These are phyloP conservation scores for Pelodytes ibericus DNA, from an alignment of 2,797 vertebrate genomes.

Conservation along the genomic window DNA sequence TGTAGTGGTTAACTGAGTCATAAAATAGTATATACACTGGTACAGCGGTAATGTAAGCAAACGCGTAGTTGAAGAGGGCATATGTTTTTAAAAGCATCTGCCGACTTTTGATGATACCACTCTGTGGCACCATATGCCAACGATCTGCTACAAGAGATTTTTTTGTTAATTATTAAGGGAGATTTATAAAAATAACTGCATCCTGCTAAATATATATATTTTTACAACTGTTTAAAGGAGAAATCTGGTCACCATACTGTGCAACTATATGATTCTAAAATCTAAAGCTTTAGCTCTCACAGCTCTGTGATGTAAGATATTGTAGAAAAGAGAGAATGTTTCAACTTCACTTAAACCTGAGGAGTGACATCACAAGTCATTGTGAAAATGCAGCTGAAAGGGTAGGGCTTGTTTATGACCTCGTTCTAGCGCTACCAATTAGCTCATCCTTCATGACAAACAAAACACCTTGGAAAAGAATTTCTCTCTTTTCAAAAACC, in stretches of 20 bases:
- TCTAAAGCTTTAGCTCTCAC: neutral
- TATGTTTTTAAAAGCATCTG: no score
- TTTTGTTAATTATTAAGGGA: no score
- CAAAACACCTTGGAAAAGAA: constrained; percentile 62
- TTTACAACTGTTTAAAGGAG: neutral
- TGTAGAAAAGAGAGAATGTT: neutral
- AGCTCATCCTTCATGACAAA: constrained; percentile 66
- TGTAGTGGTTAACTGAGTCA: no score
- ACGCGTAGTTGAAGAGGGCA: no score
- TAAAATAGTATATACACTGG: no score
- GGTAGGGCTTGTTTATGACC: constrained; percentile 61
- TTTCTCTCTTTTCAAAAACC: constrained; percentile 70
- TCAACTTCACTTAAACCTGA: neutral
- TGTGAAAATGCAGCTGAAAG: constrained; percentile 19
- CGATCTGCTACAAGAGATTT: no score
- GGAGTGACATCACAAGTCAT: neutral
- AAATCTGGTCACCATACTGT: neutral
- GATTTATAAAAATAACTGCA: no score
- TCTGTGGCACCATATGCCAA: no score
- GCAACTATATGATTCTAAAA: neutral
- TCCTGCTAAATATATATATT: no score
- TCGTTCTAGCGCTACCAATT: constrained; percentile 57
- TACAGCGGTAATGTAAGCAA: no score
- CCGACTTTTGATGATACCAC: no score
- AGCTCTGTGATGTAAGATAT: neutral